These are phyloP conservation scores for Dascillus cervinus DNA, from an alignment of 2,888 invertebrate species.

Conservation along the genomic window DNA sequence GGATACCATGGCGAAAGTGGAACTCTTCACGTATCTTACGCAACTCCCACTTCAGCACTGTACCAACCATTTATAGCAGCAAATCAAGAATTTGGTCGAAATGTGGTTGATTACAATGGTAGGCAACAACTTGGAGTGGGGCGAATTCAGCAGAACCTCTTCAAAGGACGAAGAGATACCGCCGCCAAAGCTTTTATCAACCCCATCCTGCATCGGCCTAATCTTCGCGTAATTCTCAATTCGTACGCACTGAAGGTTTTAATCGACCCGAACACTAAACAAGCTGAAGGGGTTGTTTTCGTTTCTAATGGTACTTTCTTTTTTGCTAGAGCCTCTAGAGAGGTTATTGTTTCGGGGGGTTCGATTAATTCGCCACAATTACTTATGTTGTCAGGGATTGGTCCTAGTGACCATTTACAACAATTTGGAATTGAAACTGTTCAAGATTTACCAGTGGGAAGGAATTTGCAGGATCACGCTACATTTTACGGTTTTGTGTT, in stretches of 20 bases:
- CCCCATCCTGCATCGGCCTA: slow-evolving; percentile 41
- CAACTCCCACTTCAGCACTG: slow-evolving; percentile 51
- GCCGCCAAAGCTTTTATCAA: slow-evolving; percentile 48
- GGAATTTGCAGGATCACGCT: slow-evolving; percentile 49
- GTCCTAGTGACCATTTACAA: slow-evolving; percentile 48
- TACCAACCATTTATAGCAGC: slow-evolving; percentile 57
- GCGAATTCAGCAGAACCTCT: slow-evolving; percentile 46
- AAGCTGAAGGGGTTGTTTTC: slow-evolving; percentile 43
- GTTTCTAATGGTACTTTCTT: slow-evolving; percentile 28
- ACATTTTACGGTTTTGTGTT: slow-evolving; percentile 62
- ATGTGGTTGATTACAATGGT: slow-evolving; percentile 61
- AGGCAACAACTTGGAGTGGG: slow-evolving; percentile 50
- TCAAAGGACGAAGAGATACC: slow-evolving; percentile 44
- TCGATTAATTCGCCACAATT: slow-evolving; percentile 69
- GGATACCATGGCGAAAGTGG: slow-evolving; percentile 49
- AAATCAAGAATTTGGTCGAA: slow-evolving; percentile 54
- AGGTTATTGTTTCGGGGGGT: slow-evolving; percentile 56
- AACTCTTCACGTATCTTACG: slow-evolving; percentile 49
- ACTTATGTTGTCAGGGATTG: slow-evolving; percentile 63
- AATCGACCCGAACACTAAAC: slow-evolving; percentile 36
- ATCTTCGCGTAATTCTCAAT: slow-evolving; percentile 47
- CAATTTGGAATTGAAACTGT: slow-evolving; percentile 43
- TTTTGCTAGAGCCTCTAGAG: slow-evolving; percentile 44
- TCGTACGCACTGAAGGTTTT: slow-evolving; percentile 45
- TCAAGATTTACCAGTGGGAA: slow-evolving; percentile 45